Conservation (phyloP, 2,113 vertebrate genomes). For the Cynopterus brachyotis region DNA sequence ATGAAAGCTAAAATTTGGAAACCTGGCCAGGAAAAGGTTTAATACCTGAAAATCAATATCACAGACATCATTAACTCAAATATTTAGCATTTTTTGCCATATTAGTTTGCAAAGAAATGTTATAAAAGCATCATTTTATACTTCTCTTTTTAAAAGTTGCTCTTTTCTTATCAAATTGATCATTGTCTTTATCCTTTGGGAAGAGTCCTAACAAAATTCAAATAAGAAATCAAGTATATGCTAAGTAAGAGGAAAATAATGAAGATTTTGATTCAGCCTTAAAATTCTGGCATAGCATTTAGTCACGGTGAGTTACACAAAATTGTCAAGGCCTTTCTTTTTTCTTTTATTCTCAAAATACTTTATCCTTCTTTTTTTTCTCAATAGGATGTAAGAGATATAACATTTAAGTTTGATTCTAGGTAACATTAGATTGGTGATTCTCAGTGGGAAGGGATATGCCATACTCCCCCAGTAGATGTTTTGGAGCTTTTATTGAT, state of each 20-base stretch:
- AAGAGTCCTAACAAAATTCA: neutral
- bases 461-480: neutral
- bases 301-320: neutral
- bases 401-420: neutral
- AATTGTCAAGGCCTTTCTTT: neutral
- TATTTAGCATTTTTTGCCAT: neutral
- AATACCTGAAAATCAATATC: constrained; percentile 19
- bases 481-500: neutral
- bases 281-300: neutral
- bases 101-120: neutral
- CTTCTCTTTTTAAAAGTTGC: neutral
- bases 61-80: neutral
- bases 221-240: neutral
- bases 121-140: neutral
- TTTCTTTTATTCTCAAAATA: neutral
- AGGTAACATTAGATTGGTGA: neutral
- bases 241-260: neutral
- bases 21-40: neutral
- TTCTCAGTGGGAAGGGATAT: neutral
- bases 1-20: constrained; percentile 36
- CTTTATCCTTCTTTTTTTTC: neutral
- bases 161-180: neutral
- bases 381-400: neutral
- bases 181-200: neutral
- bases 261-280: neutral